Evolutionary conservation across 2,888 invertebrate species (phyloP), one percentile per base, ranked within the genome.

Genomic region (Andrena trimmerana): DNA sequence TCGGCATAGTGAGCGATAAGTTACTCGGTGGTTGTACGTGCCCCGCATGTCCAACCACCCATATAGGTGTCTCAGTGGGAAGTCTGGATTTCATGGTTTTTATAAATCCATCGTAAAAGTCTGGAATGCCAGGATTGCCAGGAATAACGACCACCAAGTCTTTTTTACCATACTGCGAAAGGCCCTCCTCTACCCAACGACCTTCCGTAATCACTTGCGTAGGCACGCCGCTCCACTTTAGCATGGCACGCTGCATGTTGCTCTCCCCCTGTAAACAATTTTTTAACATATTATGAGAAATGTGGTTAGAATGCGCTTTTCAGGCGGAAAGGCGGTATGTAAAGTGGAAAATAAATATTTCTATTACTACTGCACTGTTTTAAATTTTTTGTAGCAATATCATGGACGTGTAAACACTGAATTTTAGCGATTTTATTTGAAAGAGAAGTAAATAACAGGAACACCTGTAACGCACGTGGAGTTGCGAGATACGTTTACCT

Each of bases 121-220:
- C 96, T 0, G 97, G 96, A 31, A 98, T 92, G 2, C 99, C 99
- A 8, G 99, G 99, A 95, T 99, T 99, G 42, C 99, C 98, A 33
- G 98, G 96, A 84, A 98, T 96, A 84, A 97, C 96, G 62, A 98
- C 90, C 60, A 98, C 96, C 10, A 98, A 92, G 93, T 97, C 96
- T 83, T 96, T 94, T 54, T 95, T 95, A 63, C 75, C 83, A 57
- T 62, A 33, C 0, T 67, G 54, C 8, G 70, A 8, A 16, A 82
- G 63, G 0, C 69, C 81, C 57, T 87, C 80, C 89, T 97, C 96
- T 29, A 96, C 94, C 96, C 96, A 96, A 81, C 95, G 95, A 24
- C 97, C 98, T 95, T 96, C 97, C 5, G 96, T 96, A 73, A 97
- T 94, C 10, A 98, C 93, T 89, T 96, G 96, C 0, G 97, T 97